Percentiles rank a stretch among this genome's conserved stretches.
Evolutionary conservation across 1,140 invertebrate species (phyloP).

Genomic region (Drosophila virilis): DNA sequence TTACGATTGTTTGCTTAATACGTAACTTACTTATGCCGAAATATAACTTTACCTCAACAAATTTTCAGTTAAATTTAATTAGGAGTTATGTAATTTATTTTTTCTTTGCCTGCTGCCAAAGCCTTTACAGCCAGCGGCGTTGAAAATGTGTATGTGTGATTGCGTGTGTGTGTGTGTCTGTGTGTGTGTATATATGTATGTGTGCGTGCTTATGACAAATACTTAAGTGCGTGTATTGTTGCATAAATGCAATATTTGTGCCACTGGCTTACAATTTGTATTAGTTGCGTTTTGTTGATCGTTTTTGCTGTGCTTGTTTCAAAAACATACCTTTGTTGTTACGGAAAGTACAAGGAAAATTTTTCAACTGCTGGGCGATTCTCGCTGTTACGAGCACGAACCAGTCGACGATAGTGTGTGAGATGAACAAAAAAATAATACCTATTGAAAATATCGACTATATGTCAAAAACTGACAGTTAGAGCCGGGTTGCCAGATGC

Average conservation of each 20-base stretch:
- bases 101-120: slow-evolving; percentile 56
- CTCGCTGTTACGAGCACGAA: slow-evolving; percentile 60
- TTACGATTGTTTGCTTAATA: slow-evolving; percentile 43
- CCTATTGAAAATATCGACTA: slow-evolving; percentile 36
- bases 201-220: slow-evolving; percentile 59
- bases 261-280: slow-evolving; percentile 64
- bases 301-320: slow-evolving; percentile 26
- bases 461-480: slow-evolving; percentile 58
- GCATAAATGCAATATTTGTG: slow-evolving; percentile 53
- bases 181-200: slow-evolving; percentile 37
- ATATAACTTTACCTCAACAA: slow-evolving; percentile 40
- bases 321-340: slow-evolving; percentile 78
- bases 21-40: slow-evolving; percentile 58
- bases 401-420: slow-evolving; percentile 43
- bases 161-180: slow-evolving; percentile 23
- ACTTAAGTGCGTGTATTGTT: slow-evolving; percentile 45
- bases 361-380: slow-evolving; percentile 68
- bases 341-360: slow-evolving; percentile 71
- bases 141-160: slow-evolving; percentile 45
- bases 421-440: slow-evolving; percentile 11
- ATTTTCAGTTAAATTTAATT: slow-evolving; percentile 38
- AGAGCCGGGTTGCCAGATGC: slow-evolving; percentile 42
- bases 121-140: slow-evolving; percentile 58
- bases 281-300: slow-evolving; percentile 46
- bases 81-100: slow-evolving; percentile 71